Base-by-base conservation (phyloP, 2,888 invertebrate genomes). In the Arrhopalites spinosus region DNA sequence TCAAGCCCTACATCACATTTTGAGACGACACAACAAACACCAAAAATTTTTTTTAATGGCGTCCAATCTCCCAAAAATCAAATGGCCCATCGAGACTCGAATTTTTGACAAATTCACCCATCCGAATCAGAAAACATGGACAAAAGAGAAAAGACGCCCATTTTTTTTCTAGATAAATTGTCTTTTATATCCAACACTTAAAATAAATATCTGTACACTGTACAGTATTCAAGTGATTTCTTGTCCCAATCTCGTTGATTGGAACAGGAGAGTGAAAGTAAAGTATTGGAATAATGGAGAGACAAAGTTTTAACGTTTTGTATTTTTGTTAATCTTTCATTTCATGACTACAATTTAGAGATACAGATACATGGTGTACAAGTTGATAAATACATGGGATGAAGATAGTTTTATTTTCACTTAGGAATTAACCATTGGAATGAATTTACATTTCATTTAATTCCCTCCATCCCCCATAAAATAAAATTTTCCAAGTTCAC, bases 381-480 rank as follows among this genome's bases (percentile, higher is more conserved):
- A 61, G 61, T 56, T 56, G 61, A 61, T 61, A 13, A 61, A 61
- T 15, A 20, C 20, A 61, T 27, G 27, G 61, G 61, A 13, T 27
- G 27, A 25, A 13, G 3, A 36, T 3, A 36, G 36, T 13, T 61
- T 61, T 61, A 61, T 23, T 61, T 61, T 25, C 61, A 61, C 61
- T 25, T 27, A 36, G 36, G 36, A 36, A 36, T 36, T 36, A 56
- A 36, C 36, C 36, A 36, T 11, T 36, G 36, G 36, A 36, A n/a
- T n/a, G n/a, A n/a, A 61, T 61, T 61, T 61, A 61, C 61, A 61
- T 13, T 25, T 61, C 61, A 20, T 23, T 11, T 23, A 53, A 23
- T 23, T 53, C n/a, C 15, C 36, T 36, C 36, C 36, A 11, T 36
- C 3, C 36, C 36, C 11, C 36, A 36, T 36, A 36, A 36, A 36